These are phyloP conservation scores for Acrocyrtus sp. DNA, from an alignment of 2,888 invertebrate genomes.

Conservation along the genomic window DNA sequence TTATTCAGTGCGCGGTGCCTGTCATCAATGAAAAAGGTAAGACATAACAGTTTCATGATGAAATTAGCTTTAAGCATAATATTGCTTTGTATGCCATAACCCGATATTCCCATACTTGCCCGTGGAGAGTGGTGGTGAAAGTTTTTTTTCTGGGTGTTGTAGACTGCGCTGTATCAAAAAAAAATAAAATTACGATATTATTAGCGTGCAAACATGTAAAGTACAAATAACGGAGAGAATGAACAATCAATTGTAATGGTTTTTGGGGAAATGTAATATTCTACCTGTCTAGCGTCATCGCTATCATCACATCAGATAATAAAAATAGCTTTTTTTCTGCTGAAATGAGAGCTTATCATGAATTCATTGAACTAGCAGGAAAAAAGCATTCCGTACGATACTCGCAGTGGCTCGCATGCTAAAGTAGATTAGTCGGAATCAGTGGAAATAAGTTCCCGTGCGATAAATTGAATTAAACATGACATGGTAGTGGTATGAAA, in stretches of 20 bases:
- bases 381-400: not conserved
- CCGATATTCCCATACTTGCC: not conserved
- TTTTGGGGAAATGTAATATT: conserved; percentile 8
- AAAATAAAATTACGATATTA: conserved; percentile 37
- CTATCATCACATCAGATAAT: not conserved
- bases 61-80: conserved; percentile 10
- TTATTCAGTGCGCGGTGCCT: conserved; percentile 13
- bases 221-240: conserved; percentile 4
- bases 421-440: not conserved
- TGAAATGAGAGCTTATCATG: not conserved
- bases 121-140: conserved; percentile 23
- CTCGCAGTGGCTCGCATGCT: conserved; percentile 5
- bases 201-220: conserved; percentile 18
- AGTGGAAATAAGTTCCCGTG: not conserved
- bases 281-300: not conserved
- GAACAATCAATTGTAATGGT: conserved; percentile 16
- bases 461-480: not conserved
- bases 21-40: conserved; percentile 23
- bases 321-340: no score
- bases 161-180: conserved; percentile 23
- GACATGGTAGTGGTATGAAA: not conserved
- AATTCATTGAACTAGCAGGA: not conserved
- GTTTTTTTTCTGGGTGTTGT: conserved; percentile 30
- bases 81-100: not conserved
- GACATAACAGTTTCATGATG: conserved; percentile 30